Evolutionary conservation across 64 coral and sea anemone species (phyloP).

Genomic region (Exaiptasia diaphana): DNA sequence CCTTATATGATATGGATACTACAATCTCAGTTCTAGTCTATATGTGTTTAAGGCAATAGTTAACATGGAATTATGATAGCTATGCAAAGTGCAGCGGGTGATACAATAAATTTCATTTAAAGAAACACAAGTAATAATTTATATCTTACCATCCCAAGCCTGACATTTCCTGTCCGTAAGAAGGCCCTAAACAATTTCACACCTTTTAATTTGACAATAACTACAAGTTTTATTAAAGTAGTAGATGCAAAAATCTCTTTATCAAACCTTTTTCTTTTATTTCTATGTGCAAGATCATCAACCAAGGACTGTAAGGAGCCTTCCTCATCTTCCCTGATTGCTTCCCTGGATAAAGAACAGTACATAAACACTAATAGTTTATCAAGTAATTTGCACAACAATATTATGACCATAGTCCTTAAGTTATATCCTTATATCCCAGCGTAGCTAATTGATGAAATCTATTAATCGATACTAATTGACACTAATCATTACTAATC

Average conservation of each 20-base stretch:
- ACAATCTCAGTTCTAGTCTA: too few relatives aligned
- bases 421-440: too few relatives aligned
- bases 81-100: too few relatives aligned
- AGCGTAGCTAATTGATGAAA: too few relatives aligned
- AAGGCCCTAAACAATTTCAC: constrained; percentile 30
- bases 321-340: constrained; percentile 92
- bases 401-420: too few relatives aligned
- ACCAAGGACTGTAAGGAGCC: constrained; percentile 84
- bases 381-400: not conserved
- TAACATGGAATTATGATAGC: too few relatives aligned
- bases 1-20: too few relatives aligned
- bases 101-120: too few relatives aligned
- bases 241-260: too few relatives aligned
- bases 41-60: too few relatives aligned
- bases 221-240: not conserved
- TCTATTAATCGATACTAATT: too few relatives aligned
- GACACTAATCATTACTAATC: too few relatives aligned
- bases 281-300: constrained; percentile 83
- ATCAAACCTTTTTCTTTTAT: constrained; percentile 78
- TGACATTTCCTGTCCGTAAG: constrained; percentile 78
- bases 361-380: not conserved
- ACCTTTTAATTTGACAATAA: not conserved
- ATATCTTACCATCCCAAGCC: constrained; percentile 92
- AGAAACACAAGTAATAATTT: not conserved
- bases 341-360: constrained; percentile 57